These are phyloP conservation scores for Drosophila lutescens DNA, from an alignment of 2,888 invertebrate species.

Conservation along the genomic window DNA sequence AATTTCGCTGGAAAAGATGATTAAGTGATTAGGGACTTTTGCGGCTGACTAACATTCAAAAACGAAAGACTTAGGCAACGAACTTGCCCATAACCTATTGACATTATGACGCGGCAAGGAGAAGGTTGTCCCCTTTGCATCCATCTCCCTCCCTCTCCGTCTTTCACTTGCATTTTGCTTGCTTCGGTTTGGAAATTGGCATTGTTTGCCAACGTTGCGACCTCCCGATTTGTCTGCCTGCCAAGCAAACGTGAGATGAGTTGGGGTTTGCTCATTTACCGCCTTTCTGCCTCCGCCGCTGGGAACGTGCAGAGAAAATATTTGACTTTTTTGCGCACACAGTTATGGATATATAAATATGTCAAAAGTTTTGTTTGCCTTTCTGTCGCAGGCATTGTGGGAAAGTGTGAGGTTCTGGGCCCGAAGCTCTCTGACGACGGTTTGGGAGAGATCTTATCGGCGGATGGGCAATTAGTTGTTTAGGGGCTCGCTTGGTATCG, in stretches of 20 bases:
- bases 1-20: slow-evolving; percentile 45
- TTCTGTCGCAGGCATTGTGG: slow-evolving; percentile 53
- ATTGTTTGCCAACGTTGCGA: slow-evolving; percentile 56
- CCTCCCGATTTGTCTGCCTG: slow-evolving; percentile 56
- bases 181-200: slow-evolving; percentile 56
- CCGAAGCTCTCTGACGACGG: slow-evolving; percentile 13
- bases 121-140: slow-evolving; percentile 8
- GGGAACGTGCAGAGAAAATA: slow-evolving; percentile 69
- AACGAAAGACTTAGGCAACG: slow-evolving; percentile 73
- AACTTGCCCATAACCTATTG: slow-evolving; percentile 73
- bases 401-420: slow-evolving; percentile 44
- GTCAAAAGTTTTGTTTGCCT: slow-evolving; percentile 60
- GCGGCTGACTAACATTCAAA: slow-evolving; percentile 27
- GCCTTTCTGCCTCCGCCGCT: slow-evolving; percentile 37
- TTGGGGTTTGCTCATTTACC: slow-evolving; percentile 33
- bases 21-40: slow-evolving; percentile 42
- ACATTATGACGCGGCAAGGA: slow-evolving; percentile 50
- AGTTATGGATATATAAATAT: slow-evolving; percentile 66
- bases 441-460: slow-evolving; percentile 26
- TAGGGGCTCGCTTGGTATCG: not conserved
- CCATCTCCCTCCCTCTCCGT: slow-evolving; percentile 6
- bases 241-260: slow-evolving; percentile 57
- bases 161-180: slow-evolving; percentile 29
- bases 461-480: slow-evolving; percentile 19
- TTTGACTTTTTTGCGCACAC: slow-evolving; percentile 63